A percentile compares a stretch with the other conserved stretches of the same genome.
Evolutionary conservation across 2,113 vertebrate genomes (phyloP).

Genomic region (Nothocercus julius): DNA sequence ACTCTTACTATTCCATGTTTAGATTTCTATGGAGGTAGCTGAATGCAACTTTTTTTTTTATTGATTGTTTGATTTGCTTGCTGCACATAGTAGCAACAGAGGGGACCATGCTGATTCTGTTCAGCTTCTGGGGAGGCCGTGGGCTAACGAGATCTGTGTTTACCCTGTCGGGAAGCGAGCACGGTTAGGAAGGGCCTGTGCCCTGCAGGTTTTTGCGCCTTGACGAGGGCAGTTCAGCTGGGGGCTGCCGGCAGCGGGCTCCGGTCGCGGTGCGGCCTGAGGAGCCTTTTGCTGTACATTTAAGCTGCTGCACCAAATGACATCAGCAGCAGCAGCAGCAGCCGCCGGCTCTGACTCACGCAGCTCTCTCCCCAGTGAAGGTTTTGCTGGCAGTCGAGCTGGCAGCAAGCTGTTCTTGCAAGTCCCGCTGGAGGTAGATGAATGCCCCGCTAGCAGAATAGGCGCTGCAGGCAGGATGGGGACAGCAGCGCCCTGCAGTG

Average conservation of each 20-base stretch:
- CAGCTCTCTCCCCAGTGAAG: not conserved
- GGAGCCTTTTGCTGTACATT: not conserved
- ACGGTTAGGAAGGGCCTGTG: not conserved
- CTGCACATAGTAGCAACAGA: not conserved
- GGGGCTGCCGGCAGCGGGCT: not conserved
- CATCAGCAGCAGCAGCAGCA: not conserved
- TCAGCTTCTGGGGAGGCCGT: fast-evolving
- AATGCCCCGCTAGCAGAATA: not conserved
- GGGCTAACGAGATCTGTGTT: fast-evolving
- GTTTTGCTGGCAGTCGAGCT: not conserved
- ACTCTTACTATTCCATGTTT: not conserved
- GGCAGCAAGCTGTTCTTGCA: not conserved
- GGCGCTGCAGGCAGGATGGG: not conserved
- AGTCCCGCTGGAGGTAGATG: not conserved
- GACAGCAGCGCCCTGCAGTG: fast-evolving
- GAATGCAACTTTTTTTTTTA: not conserved
- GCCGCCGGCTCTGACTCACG: not conserved
- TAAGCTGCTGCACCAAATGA: not conserved
- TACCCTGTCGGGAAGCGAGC: not conserved
- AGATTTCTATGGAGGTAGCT: not conserved
- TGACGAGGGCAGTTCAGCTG: not conserved
- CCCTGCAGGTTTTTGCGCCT: not conserved
- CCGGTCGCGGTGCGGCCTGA: fast-evolving
- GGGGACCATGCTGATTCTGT: not conserved
- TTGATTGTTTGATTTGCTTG: not conserved